Conservation (phyloP, 2,888 invertebrate genomes). For the Heliconius cydno region DNA sequence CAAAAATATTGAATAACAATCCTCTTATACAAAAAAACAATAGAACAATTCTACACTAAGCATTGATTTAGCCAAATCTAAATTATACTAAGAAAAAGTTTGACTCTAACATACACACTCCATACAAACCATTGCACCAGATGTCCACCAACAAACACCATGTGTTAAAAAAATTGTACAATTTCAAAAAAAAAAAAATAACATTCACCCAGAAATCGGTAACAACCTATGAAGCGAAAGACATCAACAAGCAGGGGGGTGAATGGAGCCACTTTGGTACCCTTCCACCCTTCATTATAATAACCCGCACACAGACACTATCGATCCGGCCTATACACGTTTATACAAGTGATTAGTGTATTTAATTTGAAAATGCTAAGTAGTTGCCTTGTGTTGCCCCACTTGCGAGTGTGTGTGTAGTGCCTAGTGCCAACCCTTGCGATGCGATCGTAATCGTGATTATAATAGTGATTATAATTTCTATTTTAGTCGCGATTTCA, state of each 20-base stretch:
- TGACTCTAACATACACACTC: neutral
- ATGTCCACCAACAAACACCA: neutral
- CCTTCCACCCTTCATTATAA: constrained; percentile 82
- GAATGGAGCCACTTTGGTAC: constrained; percentile 82
- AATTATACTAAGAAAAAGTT: neutral
- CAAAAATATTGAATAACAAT: neutral
- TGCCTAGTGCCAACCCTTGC: constrained; percentile 69
- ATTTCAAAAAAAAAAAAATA: constrained; percentile 19
- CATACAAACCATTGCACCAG: neutral
- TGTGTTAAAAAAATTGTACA: constrained; percentile 16
- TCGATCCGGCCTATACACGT: constrained; percentile 75
- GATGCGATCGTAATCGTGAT: constrained; percentile 69
- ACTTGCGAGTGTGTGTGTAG: constrained; percentile 60
- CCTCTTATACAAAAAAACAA: neutral
- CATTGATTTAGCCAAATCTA: neutral
- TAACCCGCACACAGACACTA: constrained; percentile 77
- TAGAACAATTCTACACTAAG: neutral
- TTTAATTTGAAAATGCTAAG: constrained; percentile 84
- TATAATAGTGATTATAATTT: constrained; percentile 65
- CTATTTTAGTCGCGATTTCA: constrained; percentile 53
- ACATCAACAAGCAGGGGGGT: constrained; percentile 77
- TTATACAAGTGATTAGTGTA: constrained; percentile 83
- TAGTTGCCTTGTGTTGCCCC: constrained; percentile 73
- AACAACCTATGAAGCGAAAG: constrained; percentile 74
- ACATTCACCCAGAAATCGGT: constrained; percentile 60